Evolutionary conservation across 2,113 vertebrate species (phyloP).

Genomic region (Albula glossodonta): DNA sequence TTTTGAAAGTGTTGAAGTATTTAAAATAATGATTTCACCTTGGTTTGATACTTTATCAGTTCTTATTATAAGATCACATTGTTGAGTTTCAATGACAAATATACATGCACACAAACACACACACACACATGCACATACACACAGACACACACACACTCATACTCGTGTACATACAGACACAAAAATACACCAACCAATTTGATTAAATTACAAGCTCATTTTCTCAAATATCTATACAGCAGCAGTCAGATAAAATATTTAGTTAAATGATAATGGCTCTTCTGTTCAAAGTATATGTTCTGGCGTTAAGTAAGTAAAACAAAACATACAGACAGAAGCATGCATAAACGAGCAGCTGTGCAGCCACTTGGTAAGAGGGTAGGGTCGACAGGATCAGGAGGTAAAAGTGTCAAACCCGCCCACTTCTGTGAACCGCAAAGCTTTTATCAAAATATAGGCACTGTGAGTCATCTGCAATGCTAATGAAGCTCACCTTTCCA

Average conservation of each 20-base stretch:
- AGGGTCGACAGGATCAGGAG: neutral
- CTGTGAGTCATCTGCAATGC: conserved; percentile 5
- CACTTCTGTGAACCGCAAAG: neutral
- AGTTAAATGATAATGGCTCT: neutral
- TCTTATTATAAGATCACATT: too few species aligned
- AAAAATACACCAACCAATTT: too few species aligned
- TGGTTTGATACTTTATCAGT: too few species aligned
- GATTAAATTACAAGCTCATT: neutral
- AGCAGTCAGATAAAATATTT: neutral
- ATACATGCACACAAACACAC: neutral
- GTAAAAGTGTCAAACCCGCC: neutral
- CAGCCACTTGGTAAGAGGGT: neutral
- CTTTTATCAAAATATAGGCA: neutral
- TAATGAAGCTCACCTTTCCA: neutral
- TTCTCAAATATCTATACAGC: neutral
- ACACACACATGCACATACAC: neutral
- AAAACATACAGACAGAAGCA: neutral
- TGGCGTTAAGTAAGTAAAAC: neutral
- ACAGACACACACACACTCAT: neutral
- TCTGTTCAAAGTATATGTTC: neutral
- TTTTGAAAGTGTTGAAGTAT: too few species aligned
- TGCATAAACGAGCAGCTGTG: neutral
- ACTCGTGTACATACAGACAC: neutral
- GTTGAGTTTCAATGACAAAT: neutral
- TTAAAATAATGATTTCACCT: too few species aligned